Percentiles rank a stretch among this genome's conserved stretches.
Evolutionary conservation across 2,888 invertebrate genomes (phyloP).

Genomic region (Eupithecia abbreviata): DNA sequence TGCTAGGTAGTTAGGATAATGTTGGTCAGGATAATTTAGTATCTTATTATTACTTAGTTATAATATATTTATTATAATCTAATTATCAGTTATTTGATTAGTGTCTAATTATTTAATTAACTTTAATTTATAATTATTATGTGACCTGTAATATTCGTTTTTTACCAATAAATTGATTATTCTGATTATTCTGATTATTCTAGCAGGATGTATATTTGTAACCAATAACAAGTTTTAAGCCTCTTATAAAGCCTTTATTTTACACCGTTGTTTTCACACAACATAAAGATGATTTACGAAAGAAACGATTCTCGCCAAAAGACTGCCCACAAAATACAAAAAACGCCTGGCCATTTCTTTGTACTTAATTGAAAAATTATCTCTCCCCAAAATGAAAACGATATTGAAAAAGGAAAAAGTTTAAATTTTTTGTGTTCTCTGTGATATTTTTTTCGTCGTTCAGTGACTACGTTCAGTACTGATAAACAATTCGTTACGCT

Average conservation of each 20-base stretch:
- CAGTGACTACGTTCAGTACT: neutral
- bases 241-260: neutral
- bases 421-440: neutral
- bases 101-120: too few relatives aligned
- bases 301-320: too few relatives aligned
- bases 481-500: neutral
- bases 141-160: too few relatives aligned
- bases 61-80: too few relatives aligned
- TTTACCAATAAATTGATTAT: too few relatives aligned
- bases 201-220: neutral
- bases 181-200: too few relatives aligned
- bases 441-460: neutral
- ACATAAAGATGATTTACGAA: too few relatives aligned
- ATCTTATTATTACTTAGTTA: too few relatives aligned
- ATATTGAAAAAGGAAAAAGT: neutral
- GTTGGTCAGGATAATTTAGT: neutral
- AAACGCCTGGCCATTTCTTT: neutral
- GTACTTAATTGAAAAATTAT: neutral
- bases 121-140: too few relatives aligned
- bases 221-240: neutral
- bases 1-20: neutral
- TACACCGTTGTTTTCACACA: too few relatives aligned
- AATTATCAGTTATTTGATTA: too few relatives aligned
- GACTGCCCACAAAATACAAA: neutral
- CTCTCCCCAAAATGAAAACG: neutral